phyloP scores from a whole-genome alignment of 2,113 vertebrate genomes.

The Chaenogobius annularis region DNA sequence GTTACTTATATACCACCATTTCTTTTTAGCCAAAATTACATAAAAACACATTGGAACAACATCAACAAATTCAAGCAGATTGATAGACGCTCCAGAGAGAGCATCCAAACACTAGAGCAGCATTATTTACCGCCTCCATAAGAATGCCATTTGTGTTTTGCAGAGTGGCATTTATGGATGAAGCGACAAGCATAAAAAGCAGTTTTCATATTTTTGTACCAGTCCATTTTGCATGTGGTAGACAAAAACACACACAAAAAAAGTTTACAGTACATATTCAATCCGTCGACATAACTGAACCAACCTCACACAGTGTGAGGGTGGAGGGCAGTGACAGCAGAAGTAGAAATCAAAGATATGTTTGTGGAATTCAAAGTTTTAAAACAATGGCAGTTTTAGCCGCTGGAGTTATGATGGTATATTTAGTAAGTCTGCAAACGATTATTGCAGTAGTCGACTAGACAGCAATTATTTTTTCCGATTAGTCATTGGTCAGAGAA shows the following conservation, averaged over 20 bases:
- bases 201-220: not conserved
- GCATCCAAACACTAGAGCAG: slow-evolving; percentile 7
- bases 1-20: not conserved
- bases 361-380: not conserved
- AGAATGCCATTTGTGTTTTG: slow-evolving; percentile 16
- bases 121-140: slow-evolving; percentile 11
- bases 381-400: not conserved
- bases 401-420: not conserved
- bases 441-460: no score
- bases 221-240: not conserved
- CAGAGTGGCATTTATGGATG: slow-evolving; percentile 7
- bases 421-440: no score
- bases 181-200: not conserved
- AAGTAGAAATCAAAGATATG: not conserved
- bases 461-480: no score
- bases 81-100: not conserved
- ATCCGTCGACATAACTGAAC: not conserved
- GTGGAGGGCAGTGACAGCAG: not conserved
- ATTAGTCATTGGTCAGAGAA: no score
- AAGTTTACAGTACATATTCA: not conserved
- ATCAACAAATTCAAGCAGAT: slow-evolving; percentile 32
- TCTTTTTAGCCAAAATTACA: slow-evolving; percentile 18
- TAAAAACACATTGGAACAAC: slow-evolving; percentile 19
- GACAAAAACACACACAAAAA: not conserved
- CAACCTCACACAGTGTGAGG: no score